phyloP scores from a whole-genome alignment of 2,113 vertebrate species.

The Zosterops lateralis region DNA sequence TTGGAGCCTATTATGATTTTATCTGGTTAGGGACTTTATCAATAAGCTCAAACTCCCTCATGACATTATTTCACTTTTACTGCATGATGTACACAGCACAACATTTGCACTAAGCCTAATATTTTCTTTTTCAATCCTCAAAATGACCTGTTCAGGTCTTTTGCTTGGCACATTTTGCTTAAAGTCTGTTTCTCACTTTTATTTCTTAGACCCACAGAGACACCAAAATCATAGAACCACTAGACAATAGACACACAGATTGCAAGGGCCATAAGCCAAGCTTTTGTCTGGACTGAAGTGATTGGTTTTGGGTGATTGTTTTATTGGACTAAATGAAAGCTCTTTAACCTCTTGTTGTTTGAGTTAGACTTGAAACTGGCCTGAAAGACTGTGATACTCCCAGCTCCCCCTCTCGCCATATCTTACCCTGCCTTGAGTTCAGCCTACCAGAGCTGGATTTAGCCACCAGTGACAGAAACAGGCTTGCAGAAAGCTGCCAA shows the following conservation, averaged over 20 bases:
- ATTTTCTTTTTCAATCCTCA: neutral
- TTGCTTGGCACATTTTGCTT: neutral
- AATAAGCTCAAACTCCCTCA: neutral
- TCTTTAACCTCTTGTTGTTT: neutral
- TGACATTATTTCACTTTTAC: neutral
- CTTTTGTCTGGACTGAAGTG: neutral
- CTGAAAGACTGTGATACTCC: neutral
- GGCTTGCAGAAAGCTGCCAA: neutral
- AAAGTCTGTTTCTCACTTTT: neutral
- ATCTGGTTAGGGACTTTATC: neutral
- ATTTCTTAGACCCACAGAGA: neutral
- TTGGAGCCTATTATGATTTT: neutral
- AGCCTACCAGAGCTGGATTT: neutral
- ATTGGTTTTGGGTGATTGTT: neutral
- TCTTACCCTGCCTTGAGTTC: neutral
- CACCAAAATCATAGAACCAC: neutral
- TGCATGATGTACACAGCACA: neutral
- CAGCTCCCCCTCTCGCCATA: neutral
- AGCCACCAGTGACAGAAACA: neutral
- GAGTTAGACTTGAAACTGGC: neutral
- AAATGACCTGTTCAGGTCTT: neutral
- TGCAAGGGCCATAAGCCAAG: neutral
- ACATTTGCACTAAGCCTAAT: neutral
- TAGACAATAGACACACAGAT: neutral
- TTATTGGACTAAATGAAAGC: neutral